phyloP scores from a whole-genome alignment of 2,888 invertebrate genomes.

The Xanthostigma xanthostigma region DNA sequence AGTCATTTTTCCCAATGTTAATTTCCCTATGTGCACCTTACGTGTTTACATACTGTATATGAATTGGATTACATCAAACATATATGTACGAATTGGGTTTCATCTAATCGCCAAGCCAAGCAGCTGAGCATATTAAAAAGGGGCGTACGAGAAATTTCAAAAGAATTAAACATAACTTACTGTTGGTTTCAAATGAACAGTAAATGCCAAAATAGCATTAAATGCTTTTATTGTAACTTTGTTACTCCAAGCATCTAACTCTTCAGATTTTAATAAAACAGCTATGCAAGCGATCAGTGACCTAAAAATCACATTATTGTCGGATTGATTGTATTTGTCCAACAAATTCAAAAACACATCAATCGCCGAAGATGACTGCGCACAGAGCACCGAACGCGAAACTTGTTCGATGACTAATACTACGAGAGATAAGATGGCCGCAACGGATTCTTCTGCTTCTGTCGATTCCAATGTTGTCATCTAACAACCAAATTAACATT shows the following conservation, averaged over 20 bases:
- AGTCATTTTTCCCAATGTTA: too few species aligned
- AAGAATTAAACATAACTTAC: slow-evolving; percentile 25
- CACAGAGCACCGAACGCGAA: slow-evolving; percentile 56
- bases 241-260: slow-evolving; percentile 56
- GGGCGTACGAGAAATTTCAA: too few species aligned
- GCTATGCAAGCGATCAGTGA: slow-evolving; percentile 53
- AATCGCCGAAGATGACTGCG: slow-evolving; percentile 59
- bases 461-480: slow-evolving; percentile 64
- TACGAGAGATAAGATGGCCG: slow-evolving; percentile 66
- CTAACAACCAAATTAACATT: slow-evolving; percentile 27
- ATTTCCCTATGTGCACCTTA: too few species aligned
- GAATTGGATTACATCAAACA: too few species aligned
- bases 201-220: slow-evolving; percentile 53
- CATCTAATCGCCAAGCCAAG: too few species aligned
- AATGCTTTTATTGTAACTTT: slow-evolving; percentile 58
- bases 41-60: too few species aligned
- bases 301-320: slow-evolving; percentile 52
- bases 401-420: slow-evolving; percentile 80
- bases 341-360: slow-evolving; percentile 52
- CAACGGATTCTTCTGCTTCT: slow-evolving; percentile 54
- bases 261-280: slow-evolving; percentile 61
- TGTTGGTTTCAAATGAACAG: slow-evolving; percentile 76
- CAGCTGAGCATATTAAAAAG: too few species aligned
- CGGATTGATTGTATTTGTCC: slow-evolving; percentile 49
- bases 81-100: too few species aligned